These are phyloP conservation scores for Micoletzkya japonica DNA, from an alignment of 2,888 invertebrate genomes.

Conservation along the genomic window DNA sequence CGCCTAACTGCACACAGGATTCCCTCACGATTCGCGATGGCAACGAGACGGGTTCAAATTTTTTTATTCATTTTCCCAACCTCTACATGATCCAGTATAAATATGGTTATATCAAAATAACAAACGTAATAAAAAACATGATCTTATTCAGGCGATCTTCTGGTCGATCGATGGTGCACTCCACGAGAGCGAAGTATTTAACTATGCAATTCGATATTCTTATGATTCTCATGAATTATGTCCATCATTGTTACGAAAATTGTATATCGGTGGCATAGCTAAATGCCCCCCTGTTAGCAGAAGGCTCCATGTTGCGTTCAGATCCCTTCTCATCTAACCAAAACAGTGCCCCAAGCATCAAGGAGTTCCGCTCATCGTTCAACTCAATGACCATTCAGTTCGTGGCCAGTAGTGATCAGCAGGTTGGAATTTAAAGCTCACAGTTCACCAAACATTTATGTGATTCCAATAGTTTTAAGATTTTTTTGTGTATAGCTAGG, in stretches of 20 bases:
- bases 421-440: not conserved
- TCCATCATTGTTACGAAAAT: too few relatives aligned
- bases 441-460: too few relatives aligned
- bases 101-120: not conserved
- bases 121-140: not conserved
- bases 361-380: slow-evolving; percentile 30
- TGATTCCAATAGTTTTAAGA: too few relatives aligned
- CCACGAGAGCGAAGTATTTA: not conserved
- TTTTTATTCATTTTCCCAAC: too few relatives aligned
- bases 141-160: slow-evolving; percentile 29
- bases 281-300: too few relatives aligned
- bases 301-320: too few relatives aligned
- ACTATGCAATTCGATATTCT: too few relatives aligned
- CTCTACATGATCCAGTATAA: not conserved
- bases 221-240: too few relatives aligned
- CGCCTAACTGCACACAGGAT: slow-evolving; percentile 51
- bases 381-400: slow-evolving; percentile 39
- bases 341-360: too few relatives aligned
- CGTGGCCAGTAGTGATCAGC: slow-evolving; percentile 31
- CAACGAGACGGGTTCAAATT: slow-evolving; percentile 37
- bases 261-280: too few relatives aligned
- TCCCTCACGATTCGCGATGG: slow-evolving; percentile 46
- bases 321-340: too few relatives aligned
- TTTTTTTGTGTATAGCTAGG: too few relatives aligned
- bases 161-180: slow-evolving; percentile 32